Evolutionary conservation across 2,888 invertebrate genomes (phyloP), one percentile per base, ranked within the genome.

Genomic region (Lithosia quadra): DNA sequence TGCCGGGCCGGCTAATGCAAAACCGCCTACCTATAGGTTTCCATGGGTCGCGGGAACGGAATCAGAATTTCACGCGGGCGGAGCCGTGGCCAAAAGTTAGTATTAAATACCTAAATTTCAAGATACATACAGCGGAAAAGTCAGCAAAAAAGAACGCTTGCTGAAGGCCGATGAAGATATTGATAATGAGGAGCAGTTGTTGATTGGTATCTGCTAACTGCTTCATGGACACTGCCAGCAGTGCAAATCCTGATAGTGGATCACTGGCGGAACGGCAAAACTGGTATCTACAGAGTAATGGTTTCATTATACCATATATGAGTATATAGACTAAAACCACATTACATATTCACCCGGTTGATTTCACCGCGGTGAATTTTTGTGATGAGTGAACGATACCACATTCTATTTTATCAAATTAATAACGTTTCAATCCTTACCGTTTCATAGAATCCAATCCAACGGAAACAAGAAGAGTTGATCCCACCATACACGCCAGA

Each of bases 111-210:
- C 1, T 13, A 36, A 36, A 39, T 10, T 21, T 11, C 10, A 39
- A 49, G 21, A 2, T 13, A 84, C 91, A 84, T 81, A 95, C 95
- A 68, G 94, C 92, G 57, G 94, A 95, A 73, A 94, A 95, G 73
- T 95, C 95, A 66, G 96, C 96, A 0, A 95, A 95, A 60, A 96
- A 95, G 88, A 96, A 97, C 0, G 96, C 97, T 86, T 97, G 97
- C 80, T 97, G 96, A 72, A 96, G 88, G 0, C 97, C 97, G 49
- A 96, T 95, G 92, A 96, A 97, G 61, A 97, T 92, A 28, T 97
- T 97, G 64, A 97, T 89, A 8, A 96, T 96, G 72, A 97, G 93
- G 36, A 97, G 89, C 56, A 97, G 90, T 24, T 97, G 82, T 86
- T 96, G 96, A 66, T 96, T 94, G 0, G 95, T 95, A 67, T 96